phyloP scores from a whole-genome alignment of 2,888 invertebrate genomes.

The Agrotis clavis region DNA sequence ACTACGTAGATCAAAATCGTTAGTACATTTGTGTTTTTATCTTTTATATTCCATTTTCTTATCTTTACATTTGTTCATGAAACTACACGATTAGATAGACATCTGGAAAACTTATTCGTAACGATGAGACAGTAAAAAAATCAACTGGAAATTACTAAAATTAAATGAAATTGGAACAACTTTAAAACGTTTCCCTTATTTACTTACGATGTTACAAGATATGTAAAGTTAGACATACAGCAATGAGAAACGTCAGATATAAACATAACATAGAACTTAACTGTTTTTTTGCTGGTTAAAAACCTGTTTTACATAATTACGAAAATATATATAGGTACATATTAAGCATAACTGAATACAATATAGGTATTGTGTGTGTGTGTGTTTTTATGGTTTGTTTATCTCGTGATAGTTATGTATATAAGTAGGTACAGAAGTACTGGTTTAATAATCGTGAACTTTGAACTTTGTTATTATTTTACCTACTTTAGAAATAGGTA shows the following conservation, averaged over 20 bases:
- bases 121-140: background rate
- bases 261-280: background rate
- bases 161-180: background rate
- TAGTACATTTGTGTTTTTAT: constrained; percentile 5
- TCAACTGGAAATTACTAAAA: too few relatives aligned
- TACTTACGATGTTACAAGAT: background rate
- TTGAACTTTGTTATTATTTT: constrained; percentile 1
- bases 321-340: too few relatives aligned
- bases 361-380: too few relatives aligned
- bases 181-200: background rate
- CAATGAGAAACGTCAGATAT: background rate
- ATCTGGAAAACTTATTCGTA: background rate
- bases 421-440: background rate
- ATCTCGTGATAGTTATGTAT: background rate
- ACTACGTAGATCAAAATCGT: background rate
- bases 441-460: background rate
- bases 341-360: too few relatives aligned
- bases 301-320: too few relatives aligned
- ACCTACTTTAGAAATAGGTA: background rate
- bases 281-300: background rate
- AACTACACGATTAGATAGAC: background rate
- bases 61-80: background rate
- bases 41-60: background rate
- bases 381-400: background rate
- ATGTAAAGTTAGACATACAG: background rate